These are phyloP conservation scores for Cladorhizidae sp. DNA, from an alignment of 37 sponge, comb jelly and placozoan species.

Conservation along the genomic window DNA sequence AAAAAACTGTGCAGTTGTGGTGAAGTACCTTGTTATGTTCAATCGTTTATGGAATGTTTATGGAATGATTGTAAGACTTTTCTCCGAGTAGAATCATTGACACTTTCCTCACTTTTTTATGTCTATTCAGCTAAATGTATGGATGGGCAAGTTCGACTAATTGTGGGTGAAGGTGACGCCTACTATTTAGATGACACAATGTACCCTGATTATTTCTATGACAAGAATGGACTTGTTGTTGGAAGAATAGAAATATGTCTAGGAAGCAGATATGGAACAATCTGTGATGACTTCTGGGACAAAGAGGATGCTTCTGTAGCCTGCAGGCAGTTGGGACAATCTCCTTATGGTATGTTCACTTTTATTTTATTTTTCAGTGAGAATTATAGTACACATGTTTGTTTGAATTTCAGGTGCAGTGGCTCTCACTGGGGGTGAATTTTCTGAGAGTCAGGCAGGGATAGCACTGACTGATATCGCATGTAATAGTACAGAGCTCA, in stretches of 20 bases:
- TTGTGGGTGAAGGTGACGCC: constrained; percentile 9
- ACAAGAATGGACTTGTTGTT: constrained; percentile 9
- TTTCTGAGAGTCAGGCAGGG: neutral
- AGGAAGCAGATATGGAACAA: constrained; percentile 42
- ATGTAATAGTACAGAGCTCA: constrained; percentile 29
- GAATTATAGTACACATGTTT: too few species aligned
- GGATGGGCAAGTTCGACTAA: constrained; percentile 21
- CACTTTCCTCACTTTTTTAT: too few species aligned
- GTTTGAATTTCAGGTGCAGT: constrained; percentile 4
- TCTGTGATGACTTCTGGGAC: constrained; percentile 40
- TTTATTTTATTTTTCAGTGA: neutral
- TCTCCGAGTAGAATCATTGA: too few species aligned
- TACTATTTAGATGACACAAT: constrained; percentile 6
- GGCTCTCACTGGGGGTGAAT: constrained; percentile 1
- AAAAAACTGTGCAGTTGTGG: too few species aligned
- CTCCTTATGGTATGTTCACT: constrained; percentile 40
- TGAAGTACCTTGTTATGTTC: too few species aligned
- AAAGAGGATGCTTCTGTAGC: constrained; percentile 45
- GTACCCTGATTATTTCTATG: neutral
- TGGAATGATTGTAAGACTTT: too few species aligned
- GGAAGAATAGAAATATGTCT: constrained; percentile 55
- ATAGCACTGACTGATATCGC: neutral
- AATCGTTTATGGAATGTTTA: too few species aligned
- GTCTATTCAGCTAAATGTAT: constrained; percentile 15
- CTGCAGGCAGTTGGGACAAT: constrained; percentile 42